A percentile compares a stretch with the other conserved stretches of the same genome.
Conservation (phyloP, 2,888 invertebrate genomes). For the Caenorhabditis japonica region DNA sequence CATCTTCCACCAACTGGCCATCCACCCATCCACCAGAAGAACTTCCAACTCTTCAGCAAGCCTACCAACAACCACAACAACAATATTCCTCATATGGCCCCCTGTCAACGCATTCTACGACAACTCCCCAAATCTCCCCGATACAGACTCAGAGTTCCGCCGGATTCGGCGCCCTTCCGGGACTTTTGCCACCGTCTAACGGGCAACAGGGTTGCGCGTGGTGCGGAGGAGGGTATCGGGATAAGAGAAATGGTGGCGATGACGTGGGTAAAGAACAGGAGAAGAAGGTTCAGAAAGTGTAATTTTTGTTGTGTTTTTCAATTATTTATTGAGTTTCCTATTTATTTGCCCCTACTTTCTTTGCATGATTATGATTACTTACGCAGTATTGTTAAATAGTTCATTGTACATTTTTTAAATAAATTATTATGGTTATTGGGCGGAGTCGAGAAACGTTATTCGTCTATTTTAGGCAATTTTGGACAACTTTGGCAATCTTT, state of each 20-base stretch:
- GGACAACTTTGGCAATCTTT: too few species aligned
- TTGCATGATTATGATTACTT: too few species aligned
- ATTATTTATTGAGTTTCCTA: too few species aligned
- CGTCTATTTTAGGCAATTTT: too few species aligned
- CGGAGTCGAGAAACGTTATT: too few species aligned
- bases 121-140: not conserved
- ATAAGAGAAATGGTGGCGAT: conserved; percentile 6
- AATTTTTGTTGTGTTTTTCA: too few species aligned
- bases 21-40: conserved; percentile 50
- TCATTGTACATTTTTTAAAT: too few species aligned
- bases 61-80: conserved; percentile 13
- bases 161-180: conserved; percentile 36
- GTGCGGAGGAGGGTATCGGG: conserved; percentile 17
- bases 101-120: conserved; percentile 6
- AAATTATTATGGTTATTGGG: too few species aligned
- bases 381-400: too few species aligned
- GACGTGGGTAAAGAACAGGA: too few species aligned
- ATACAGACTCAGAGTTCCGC: not conserved
- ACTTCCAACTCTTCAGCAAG: conserved; percentile 46
- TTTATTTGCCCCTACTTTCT: too few species aligned
- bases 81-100: conserved; percentile 16
- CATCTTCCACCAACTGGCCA: not conserved
- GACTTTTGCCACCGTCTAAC: conserved; percentile 24
- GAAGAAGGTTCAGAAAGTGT: too few species aligned
- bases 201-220: conserved; percentile 15